Evolutionary conservation across 2,113 vertebrate species (phyloP).

Genomic region (Struthidea cinerea): DNA sequence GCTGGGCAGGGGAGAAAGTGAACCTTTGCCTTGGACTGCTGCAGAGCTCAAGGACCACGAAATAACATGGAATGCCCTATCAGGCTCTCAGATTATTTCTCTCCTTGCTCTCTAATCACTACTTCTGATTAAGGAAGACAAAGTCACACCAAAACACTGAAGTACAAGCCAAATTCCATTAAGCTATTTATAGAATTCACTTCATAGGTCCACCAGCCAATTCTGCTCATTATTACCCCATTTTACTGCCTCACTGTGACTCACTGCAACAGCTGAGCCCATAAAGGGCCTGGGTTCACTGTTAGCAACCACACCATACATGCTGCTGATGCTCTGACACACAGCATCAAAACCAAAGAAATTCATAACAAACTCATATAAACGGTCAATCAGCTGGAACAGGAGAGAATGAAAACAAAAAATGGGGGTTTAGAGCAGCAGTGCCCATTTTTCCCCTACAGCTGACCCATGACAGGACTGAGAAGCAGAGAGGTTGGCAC

Average conservation of each 20-base stretch:
- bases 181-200: background rate
- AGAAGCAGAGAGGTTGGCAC: background rate
- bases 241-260: background rate
- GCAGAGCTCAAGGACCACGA: background rate
- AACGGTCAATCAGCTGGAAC: background rate
- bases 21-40: background rate
- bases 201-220: background rate
- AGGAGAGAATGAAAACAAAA: background rate
- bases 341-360: background rate
- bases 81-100: background rate
- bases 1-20: background rate
- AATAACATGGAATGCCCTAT: background rate
- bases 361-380: background rate
- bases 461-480: background rate
- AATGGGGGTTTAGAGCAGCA: background rate
- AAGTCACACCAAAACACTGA: background rate
- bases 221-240: background rate
- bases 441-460: background rate
- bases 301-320: background rate
- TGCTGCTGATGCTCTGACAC: background rate
- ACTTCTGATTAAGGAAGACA: background rate
- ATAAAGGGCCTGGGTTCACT: background rate
- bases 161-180: background rate
- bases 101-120: background rate
- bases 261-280: background rate